phyloP scores from a whole-genome alignment of 2,113 vertebrate genomes.

The Poecilia latipinna region DNA sequence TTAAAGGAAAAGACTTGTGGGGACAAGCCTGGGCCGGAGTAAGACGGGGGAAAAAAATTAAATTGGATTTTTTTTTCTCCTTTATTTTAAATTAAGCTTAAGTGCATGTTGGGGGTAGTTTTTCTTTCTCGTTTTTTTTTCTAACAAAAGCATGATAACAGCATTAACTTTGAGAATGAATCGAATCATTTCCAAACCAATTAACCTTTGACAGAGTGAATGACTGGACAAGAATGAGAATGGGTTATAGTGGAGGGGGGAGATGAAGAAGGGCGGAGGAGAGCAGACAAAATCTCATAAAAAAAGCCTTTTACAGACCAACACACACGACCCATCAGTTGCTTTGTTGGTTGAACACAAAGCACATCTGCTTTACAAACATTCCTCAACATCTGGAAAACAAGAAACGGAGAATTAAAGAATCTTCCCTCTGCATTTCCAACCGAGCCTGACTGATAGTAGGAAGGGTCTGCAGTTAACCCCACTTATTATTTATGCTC shows the following conservation, averaged over 20 bases:
- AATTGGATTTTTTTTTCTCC: slow-evolving; percentile 81
- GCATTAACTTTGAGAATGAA: slow-evolving; percentile 85
- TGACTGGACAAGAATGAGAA: slow-evolving; percentile 82
- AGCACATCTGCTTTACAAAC: neutral
- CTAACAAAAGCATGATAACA: slow-evolving; percentile 84
- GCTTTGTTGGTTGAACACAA: neutral
- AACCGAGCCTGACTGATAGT: slow-evolving; percentile 60
- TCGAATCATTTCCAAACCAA: slow-evolving; percentile 89
- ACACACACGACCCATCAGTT: neutral
- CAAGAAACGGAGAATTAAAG: neutral
- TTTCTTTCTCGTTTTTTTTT: slow-evolving; percentile 70
- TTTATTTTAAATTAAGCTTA: slow-evolving; percentile 85
- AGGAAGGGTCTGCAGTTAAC: slow-evolving; percentile 70
- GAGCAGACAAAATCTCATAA: slow-evolving; percentile 24
- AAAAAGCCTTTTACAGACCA: neutral
- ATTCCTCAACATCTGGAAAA: neutral
- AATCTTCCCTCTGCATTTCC: slow-evolving; percentile 8
- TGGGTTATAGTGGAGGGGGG: slow-evolving; percentile 39
- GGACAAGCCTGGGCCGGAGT: slow-evolving; percentile 74
- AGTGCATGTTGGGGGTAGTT: slow-evolving; percentile 79
- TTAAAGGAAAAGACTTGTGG: slow-evolving; percentile 83
- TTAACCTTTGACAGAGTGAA: slow-evolving; percentile 87
- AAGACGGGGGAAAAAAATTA: slow-evolving; percentile 69
- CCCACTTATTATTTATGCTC: slow-evolving; percentile 72
- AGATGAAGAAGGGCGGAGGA: slow-evolving; percentile 16